Conservation (phyloP, 2,113 vertebrate species). For the human (Homo sapiens) region GRCh38 chr2:182483501-182484000, state of each 20-base stretch:
- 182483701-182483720: neutral
- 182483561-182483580: neutral
- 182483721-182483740: neutral
- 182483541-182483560: neutral
- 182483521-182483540: neutral
- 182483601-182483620: neutral
- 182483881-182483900: neutral
- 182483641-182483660: neutral
- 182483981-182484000: neutral
- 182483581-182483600: neutral
- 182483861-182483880: neutral
- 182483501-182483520: neutral
- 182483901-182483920: neutral
- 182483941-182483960: constrained; percentile 23
- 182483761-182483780: neutral
- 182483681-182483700: constrained; percentile 7
- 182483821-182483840: neutral
- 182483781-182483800: neutral
- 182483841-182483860: constrained; percentile 3
- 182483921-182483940: neutral
- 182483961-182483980: neutral
- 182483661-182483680: neutral
- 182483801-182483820: constrained; percentile 15
- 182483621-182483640: neutral
- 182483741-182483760: neutral